Conservation (phyloP, 2,888 invertebrate genomes). For the Exephanes ischioxanthus region DNA sequence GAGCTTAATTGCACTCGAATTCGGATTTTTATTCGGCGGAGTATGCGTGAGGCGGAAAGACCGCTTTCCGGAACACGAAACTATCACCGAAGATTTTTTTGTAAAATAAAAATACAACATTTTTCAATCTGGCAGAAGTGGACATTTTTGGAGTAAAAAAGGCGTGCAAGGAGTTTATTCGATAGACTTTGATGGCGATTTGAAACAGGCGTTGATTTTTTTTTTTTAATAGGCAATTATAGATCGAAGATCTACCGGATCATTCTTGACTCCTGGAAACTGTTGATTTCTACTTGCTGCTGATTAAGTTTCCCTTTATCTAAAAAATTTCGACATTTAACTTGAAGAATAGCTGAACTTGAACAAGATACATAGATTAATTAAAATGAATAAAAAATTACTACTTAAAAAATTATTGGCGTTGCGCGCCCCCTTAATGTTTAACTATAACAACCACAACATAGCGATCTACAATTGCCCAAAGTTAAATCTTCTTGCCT, state of each 20-base stretch:
- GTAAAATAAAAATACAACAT: not conserved
- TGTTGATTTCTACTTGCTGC: not conserved
- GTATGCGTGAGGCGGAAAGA: constrained; percentile 70
- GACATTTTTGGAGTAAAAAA: not conserved
- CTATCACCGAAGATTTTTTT: constrained; percentile 15
- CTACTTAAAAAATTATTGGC: too few relatives aligned
- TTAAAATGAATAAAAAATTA: not conserved
- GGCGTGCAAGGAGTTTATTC: constrained; percentile 36
- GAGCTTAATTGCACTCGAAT: constrained; percentile 1
- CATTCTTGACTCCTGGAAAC: not conserved
- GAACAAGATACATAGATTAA: not conserved
- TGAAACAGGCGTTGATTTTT: not conserved
- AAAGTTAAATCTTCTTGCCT: constrained; percentile 17
- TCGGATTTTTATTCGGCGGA: not conserved
- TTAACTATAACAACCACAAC: not conserved
- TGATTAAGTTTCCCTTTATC: not conserved
- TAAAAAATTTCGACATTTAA: constrained; percentile 7
- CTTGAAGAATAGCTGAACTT: not conserved
- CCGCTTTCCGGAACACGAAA: constrained; percentile 72
- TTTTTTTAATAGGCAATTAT: constrained; percentile 37
- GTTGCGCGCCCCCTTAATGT: not conserved
- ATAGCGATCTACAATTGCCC: constrained; percentile 57
- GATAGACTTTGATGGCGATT: constrained; percentile 6
- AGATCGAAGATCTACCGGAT: constrained; percentile 42
- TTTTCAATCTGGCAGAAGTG: not conserved